These are phyloP conservation scores for Anadara kagoshimensis DNA, from an alignment of 1,140 invertebrate species.

Conservation along the genomic window DNA sequence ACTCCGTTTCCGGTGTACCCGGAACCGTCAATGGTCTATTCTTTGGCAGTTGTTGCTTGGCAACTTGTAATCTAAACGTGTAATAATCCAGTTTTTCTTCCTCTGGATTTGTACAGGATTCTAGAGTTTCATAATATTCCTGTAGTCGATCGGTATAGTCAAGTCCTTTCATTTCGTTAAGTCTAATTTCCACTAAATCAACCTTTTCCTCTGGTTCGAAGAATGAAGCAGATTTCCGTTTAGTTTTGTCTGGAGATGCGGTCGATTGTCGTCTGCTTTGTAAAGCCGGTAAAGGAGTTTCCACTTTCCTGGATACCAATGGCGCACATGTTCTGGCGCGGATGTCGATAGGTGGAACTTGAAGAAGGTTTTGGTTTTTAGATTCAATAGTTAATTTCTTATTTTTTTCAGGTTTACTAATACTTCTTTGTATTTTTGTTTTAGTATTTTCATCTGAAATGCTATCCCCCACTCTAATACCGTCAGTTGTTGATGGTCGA, in stretches of 20 bases:
- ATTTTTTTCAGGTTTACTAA: background rate
- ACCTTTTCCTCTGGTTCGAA: slow-evolving; percentile 46
- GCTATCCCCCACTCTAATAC: slow-evolving; percentile 2
- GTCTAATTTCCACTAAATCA: slow-evolving; percentile 30
- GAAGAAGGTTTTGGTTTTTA: slow-evolving; percentile 4
- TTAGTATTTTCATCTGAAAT: background rate
- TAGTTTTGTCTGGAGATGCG: slow-evolving; percentile 12
- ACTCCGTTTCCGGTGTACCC: slow-evolving; percentile 46
- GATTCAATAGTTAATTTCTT: background rate
- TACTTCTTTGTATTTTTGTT: background rate
- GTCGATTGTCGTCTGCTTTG: slow-evolving; percentile 21
- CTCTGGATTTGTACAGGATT: slow-evolving; percentile 13
- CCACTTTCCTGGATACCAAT: background rate
- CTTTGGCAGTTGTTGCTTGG: slow-evolving; percentile 16
- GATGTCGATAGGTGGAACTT: slow-evolving; percentile 9
- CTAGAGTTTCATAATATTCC: slow-evolving; percentile 35
- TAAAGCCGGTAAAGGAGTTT: slow-evolving; percentile 1
- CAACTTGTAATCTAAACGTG: slow-evolving; percentile 31
- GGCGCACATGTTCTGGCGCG: slow-evolving; percentile 22
- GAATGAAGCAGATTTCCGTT: slow-evolving; percentile 25
- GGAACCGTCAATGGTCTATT: slow-evolving; percentile 16
- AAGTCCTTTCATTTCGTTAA: slow-evolving; percentile 35
- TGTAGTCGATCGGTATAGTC: slow-evolving; percentile 33
- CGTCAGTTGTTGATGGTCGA: slow-evolving; percentile 31
- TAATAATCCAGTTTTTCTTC: slow-evolving; percentile 46